These are phyloP conservation scores for Agonopterix heracliana DNA, from an alignment of 2,888 invertebrate species.

Conservation along the genomic window DNA sequence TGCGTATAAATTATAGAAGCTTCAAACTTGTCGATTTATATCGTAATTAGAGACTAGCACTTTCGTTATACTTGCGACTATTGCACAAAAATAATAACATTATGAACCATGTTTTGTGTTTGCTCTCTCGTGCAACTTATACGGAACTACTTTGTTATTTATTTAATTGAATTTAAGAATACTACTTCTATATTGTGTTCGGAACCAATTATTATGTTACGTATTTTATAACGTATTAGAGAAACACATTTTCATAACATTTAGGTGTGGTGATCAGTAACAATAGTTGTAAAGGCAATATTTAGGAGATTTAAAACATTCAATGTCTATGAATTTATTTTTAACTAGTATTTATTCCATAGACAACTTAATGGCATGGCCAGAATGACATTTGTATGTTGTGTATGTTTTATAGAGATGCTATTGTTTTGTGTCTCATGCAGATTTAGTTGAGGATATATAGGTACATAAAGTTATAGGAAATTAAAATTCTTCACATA, in stretches of 20 bases:
- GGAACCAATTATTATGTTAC: constrained; percentile 46
- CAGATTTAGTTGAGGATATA: constrained; percentile 48
- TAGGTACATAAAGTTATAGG: too few relatives aligned
- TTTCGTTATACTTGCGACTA: constrained; percentile 54
- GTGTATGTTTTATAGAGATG: constrained; percentile 59
- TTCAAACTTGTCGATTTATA: constrained; percentile 62
- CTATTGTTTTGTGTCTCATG: constrained; percentile 62
- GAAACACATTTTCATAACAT: constrained; percentile 72
- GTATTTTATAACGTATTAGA: constrained; percentile 62
- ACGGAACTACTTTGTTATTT: constrained; percentile 35
- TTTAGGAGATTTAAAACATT: constrained; percentile 55
- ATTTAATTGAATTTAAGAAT: constrained; percentile 59
- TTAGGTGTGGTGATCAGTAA: constrained; percentile 67
- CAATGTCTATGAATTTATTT: constrained; percentile 45
- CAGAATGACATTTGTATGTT: constrained; percentile 55
- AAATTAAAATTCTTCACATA: constrained; percentile 11
- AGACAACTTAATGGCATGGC: constrained; percentile 46
- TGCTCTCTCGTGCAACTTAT: constrained; percentile 47
- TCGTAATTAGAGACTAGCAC: constrained; percentile 66
- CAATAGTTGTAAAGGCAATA: constrained; percentile 66
- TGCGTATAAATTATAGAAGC: constrained; percentile 62
- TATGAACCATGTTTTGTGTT: constrained; percentile 40
- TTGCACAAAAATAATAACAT: constrained; percentile 42
- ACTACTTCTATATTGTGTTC: constrained; percentile 40
- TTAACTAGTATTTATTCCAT: constrained; percentile 45